Evolutionary conservation across 1,140 invertebrate species (phyloP), one percentile per base, ranked within the genome.

Genomic region (Anoplophora glabripennis): DNA sequence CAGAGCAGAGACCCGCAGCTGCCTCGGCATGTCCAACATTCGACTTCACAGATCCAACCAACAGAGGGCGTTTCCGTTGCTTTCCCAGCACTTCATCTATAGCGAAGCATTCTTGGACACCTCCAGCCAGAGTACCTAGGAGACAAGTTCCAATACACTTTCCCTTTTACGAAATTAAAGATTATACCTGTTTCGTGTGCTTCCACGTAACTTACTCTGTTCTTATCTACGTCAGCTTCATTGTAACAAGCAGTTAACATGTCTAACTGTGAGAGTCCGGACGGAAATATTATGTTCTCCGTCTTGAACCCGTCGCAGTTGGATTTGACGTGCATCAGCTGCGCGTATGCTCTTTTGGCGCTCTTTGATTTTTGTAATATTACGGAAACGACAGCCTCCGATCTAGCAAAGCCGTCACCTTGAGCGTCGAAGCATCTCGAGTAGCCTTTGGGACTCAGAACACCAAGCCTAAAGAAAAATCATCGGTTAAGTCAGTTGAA

Each of bases 21-120:
- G 92, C 87, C 75, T 98, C 95, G 1, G 90, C 83, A 74, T 98
- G 95, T 0, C 95, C 95, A 68, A 96, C 81, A 75, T 96, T 97
- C 0, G 93, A 94, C 73, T 98, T 98, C 0, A 94, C 81, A 0
- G 94, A 93, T 3, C 95, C 94, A 61, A 98, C 88, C 28, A 83
- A 75, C 0, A 98, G 77, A 0, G 94, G 90, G 1, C 75, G 78
- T 0, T 67, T 78, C 11, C 88, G 78, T 8, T 83, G 83, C 5
- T 80, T 83, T 62, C 89, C 92, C 68, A 96, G 88, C 5, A 94
- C 81, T 65, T 86, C 84, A n/a, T 91, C 86, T 11, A 97, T 85
- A 0, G 92, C 89, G 64, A 86, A 83, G 0, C 93, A 73, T 78
- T 98, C 95, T 74, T 96, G 91, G 59, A 88, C 87, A 77, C 96